These are phyloP conservation scores for Elegia similella DNA, from an alignment of 2,888 invertebrate species.

Conservation along the genomic window DNA sequence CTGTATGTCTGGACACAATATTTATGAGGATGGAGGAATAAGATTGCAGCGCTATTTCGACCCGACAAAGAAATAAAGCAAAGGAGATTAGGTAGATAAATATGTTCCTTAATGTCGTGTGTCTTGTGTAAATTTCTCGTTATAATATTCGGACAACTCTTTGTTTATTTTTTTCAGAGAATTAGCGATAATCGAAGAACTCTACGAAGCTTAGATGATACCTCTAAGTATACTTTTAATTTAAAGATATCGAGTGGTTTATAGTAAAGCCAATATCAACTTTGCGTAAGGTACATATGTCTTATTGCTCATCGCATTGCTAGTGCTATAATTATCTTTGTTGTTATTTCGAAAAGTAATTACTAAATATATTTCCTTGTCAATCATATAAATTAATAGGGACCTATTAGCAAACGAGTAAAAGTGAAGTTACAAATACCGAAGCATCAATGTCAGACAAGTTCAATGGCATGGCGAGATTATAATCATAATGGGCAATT, in stretches of 20 bases:
- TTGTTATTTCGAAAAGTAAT: not conserved
- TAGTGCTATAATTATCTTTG: not conserved
- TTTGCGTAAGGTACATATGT: too few relatives aligned
- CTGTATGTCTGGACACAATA: too few relatives aligned
- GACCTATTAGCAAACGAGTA: not conserved
- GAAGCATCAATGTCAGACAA: not conserved
- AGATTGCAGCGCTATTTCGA: not conserved
- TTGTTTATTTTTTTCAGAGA: not conserved
- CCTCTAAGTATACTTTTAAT: too few relatives aligned
- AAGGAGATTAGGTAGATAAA: not conserved
- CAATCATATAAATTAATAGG: not conserved
- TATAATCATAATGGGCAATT: not conserved
- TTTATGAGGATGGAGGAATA: too few relatives aligned
- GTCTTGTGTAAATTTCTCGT: not conserved
- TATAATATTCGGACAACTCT: not conserved
- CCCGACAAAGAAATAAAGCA: not conserved
- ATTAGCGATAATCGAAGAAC: not conserved
- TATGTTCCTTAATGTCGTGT: not conserved
- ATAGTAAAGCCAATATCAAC: too few relatives aligned
- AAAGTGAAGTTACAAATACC: not conserved
- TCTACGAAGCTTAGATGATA: too few relatives aligned
- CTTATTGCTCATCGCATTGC: not conserved
- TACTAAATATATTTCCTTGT: not conserved
- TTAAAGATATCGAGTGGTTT: too few relatives aligned
- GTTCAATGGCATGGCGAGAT: slow-evolving; percentile 2